Evolutionary conservation across 2,888 invertebrate genomes (phyloP), one percentile per base, ranked within the genome.

Genomic region (Cerceris rybyensis): DNA sequence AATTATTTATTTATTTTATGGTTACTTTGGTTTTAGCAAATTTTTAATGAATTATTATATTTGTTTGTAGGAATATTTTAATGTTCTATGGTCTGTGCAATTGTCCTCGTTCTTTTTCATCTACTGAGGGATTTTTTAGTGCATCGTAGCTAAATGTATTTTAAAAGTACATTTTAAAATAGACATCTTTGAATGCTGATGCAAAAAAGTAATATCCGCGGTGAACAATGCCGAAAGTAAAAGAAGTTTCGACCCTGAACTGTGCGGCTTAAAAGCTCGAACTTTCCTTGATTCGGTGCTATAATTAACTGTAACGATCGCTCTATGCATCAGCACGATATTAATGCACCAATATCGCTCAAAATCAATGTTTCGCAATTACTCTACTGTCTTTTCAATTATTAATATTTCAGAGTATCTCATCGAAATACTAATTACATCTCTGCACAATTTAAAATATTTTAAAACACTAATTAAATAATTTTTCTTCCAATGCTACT

Each of bases 231-330:
- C 14, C 54, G 43, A 28, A 28, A 54, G 46, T 14, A 57, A 13
- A 67, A 57, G 58, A 67, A 57, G 39, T 13, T 55, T 46, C 57
- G 64, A 71, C 70, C 70, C 58, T 71, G 70, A 71, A 71, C 70
- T 55, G 54, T 11, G 41, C 65, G 8, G n/a, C 28, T 49, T 49
- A 58, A 67, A 28, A 67, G 55, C 46, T 67, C 67, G 57, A 67
- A 46, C 55, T 14, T 49, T 49, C 67, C 58, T 58, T 42, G 46
- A 49, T 28, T 49, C 28, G 50, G 68, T 68, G 70, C 63, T 63
- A 70, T 71, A 71, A 71, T 71, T 71, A 71, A 71, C 64, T 65
- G 41, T 64, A 71, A 71, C 70, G 70, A 65, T 58, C 69, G 55
- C 41, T 42, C 39, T 63, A 49, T 39, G 41, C 50, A 28, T 50